A percentile compares a stretch with the other conserved stretches of the same genome.
Conservation (phyloP, 2,888 invertebrate genomes). For the Hydroisotoma schaefferi region DNA sequence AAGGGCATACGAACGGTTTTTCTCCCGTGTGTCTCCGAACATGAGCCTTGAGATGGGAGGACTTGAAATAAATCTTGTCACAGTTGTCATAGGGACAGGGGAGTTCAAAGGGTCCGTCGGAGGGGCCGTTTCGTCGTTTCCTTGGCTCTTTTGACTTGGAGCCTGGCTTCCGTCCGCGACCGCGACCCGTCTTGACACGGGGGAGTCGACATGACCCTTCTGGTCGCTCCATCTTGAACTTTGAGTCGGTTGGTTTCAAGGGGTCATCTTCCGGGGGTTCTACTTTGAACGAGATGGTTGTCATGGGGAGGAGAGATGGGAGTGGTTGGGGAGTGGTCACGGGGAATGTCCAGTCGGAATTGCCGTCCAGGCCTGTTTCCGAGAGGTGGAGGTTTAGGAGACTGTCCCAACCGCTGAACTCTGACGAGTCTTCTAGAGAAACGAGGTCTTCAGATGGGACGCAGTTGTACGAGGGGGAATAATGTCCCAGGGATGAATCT, state of each 20-base stretch:
- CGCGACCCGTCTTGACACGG: neutral
- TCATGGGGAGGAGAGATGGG: constrained; percentile 6
- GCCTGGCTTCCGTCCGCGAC: constrained; percentile 24
- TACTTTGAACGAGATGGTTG: constrained; percentile 4
- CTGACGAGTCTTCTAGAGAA: neutral
- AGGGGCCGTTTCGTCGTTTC: constrained; percentile 19
- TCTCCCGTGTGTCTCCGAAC: constrained; percentile 75
- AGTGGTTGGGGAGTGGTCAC: neutral
- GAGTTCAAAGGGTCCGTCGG: constrained; percentile 55
- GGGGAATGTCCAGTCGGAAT: neutral
- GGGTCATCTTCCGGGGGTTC: neutral
- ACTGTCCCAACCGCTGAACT: no score
- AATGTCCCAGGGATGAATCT: no score
- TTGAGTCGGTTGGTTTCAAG: no score
- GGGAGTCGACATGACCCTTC: neutral
- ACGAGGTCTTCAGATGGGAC: constrained; percentile 9
- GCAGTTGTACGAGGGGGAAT: neutral
- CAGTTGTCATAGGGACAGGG: constrained; percentile 67
- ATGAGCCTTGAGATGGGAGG: constrained; percentile 85
- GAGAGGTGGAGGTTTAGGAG: constrained; percentile 6
- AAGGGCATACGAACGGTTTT: constrained; percentile 58
- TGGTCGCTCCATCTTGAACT: constrained; percentile 1
- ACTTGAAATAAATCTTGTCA: constrained; percentile 79
- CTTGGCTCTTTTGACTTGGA: constrained; percentile 3
- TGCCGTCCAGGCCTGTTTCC: neutral